Evolutionary conservation across 2,113 vertebrate species (phyloP).

Genomic region (Datnioides undecimradiatus): DNA sequence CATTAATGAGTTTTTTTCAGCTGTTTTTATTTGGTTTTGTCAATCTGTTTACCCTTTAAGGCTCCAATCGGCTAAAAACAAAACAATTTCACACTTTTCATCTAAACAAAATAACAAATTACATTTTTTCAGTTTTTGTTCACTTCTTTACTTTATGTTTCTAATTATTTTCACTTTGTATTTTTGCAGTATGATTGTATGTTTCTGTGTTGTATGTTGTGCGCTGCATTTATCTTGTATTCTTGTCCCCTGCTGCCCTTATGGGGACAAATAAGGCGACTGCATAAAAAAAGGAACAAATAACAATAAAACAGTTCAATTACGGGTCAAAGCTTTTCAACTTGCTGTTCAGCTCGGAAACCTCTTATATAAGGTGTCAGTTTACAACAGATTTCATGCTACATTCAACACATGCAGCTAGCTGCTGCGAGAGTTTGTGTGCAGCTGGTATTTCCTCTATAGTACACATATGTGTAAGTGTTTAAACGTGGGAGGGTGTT

Average conservation of each 20-base stretch:
- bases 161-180: neutral
- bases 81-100: neutral
- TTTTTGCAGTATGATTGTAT: neutral
- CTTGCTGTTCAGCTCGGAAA: neutral
- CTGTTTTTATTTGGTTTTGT: too few species aligned
- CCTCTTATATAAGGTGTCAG: neutral
- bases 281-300: too few species aligned
- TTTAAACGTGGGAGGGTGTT: slow-evolving; percentile 40
- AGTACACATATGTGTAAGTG: slow-evolving; percentile 39
- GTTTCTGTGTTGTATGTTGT: too few species aligned
- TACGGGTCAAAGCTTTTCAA: neutral
- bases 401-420: neutral
- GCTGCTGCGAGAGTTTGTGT: slow-evolving; percentile 3
- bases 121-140: too few species aligned
- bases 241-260: neutral
- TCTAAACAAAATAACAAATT: too few species aligned
- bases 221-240: neutral
- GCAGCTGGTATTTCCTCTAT: slow-evolving; percentile 1
- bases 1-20: too few species aligned
- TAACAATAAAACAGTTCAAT: neutral
- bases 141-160: neutral
- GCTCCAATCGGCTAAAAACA: neutral
- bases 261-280: neutral
- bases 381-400: slow-evolving; percentile 13
- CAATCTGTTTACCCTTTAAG: too few species aligned